Base-by-base conservation (phyloP, 2,113 vertebrate genomes). In the Grus americana region DNA sequence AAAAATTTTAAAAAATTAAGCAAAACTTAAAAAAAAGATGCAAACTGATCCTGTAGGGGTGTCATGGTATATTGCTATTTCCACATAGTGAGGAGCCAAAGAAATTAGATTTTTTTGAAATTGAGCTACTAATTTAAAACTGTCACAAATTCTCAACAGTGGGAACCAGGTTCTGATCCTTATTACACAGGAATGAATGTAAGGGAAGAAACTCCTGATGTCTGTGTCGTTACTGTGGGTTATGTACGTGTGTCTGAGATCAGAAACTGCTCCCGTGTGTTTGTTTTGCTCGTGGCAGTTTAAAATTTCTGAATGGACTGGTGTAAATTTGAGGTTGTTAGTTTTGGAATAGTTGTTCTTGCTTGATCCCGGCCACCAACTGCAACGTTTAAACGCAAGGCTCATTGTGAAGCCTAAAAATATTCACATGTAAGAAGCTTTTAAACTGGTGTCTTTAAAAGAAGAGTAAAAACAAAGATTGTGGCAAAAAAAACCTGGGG, bases 11-110 rank as follows among this genome's bases (percentile, higher is more conserved):
- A 95, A 93, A 97, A 96, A 94, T 70, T 44, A 72, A 78, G 62
- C 89, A 96, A 96, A 97, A 96, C 75, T 79, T 70, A 68, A 90
- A 96, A 97, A 95, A 97, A 97, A 95, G 96, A 98, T 95, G 97
- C 97, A 98, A 98, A 98, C 97, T 97, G 97, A 98, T 97, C 97
- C 97, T 59, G 94, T 97, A 98, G 97, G 98, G 97, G 97, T 98
- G 98, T 97, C 98, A 96, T 95, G 97, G 97, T 98, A 93, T 97
- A 97, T 97, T 97, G 98, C 97, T 98, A 97, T 98, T 98, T 98
- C 98, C 98, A 98, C 96, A 98, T 97, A 97, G 97, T 94, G 97
- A 98, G 97, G 98, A 98, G 98, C 98, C 98, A 98, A 98, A 98
- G 98, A 98, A 98, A 98, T 98, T 80, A 83, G 96, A 96, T 95